Conservation (phyloP, 2,888 invertebrate genomes). For the Perithous albicinctus region DNA sequence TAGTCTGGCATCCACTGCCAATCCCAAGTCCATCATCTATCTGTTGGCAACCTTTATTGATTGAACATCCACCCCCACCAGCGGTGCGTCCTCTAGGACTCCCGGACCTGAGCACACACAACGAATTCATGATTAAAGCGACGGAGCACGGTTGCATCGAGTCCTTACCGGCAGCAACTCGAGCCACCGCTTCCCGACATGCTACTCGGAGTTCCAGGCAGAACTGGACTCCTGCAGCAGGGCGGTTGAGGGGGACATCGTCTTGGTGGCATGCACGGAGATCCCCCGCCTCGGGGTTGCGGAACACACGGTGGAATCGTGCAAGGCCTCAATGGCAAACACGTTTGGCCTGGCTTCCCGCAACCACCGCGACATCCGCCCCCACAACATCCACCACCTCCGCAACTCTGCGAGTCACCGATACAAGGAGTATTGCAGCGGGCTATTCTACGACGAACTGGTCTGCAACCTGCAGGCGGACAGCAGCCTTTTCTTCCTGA, state of each 20-base stretch:
- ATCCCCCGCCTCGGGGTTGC: slow-evolving; percentile 66
- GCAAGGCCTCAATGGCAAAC: slow-evolving; percentile 74
- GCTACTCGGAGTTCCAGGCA: slow-evolving; percentile 42
- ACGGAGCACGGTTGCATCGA: slow-evolving; percentile 35
- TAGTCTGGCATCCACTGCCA: slow-evolving; percentile 52
- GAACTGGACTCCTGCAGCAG: slow-evolving; percentile 66
- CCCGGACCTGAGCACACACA: slow-evolving; percentile 57
- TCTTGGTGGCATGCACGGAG: slow-evolving; percentile 73
- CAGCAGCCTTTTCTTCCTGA: slow-evolving; percentile 72
- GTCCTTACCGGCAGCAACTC: slow-evolving; percentile 73
- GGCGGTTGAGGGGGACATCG: slow-evolving; percentile 68
- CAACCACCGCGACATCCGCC: slow-evolving; percentile 78
- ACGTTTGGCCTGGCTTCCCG: slow-evolving; percentile 76
- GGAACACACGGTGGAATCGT: slow-evolving; percentile 71
- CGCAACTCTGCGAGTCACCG: slow-evolving; percentile 71
- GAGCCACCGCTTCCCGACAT: slow-evolving; percentile 48
- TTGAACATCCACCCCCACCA: slow-evolving; percentile 65
- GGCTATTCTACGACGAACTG: slow-evolving; percentile 10
- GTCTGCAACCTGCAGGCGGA: slow-evolving; percentile 71
- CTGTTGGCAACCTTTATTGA: slow-evolving; percentile 27
- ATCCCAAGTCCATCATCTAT: slow-evolving; percentile 53
- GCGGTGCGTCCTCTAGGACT: slow-evolving; percentile 65
- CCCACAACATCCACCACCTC: slow-evolving; percentile 78
- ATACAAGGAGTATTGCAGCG: slow-evolving; percentile 69
- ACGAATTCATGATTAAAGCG: slow-evolving; percentile 64